Percentiles rank a stretch among this genome's conserved stretches.
Conservation (phyloP, 2,797 vertebrate species). For the Characodon lateralis region DNA sequence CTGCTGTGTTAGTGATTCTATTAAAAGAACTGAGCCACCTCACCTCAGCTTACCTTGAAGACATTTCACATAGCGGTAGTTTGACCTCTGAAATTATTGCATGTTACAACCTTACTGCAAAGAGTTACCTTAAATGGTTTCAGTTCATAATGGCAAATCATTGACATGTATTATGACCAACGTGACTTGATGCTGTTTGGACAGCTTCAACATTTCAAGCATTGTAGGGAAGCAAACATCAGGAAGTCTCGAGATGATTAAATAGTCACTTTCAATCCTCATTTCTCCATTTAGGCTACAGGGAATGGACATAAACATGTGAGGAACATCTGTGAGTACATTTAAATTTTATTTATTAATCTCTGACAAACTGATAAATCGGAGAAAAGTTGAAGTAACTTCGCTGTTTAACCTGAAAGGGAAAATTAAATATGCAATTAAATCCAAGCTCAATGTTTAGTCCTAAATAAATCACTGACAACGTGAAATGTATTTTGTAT, state of each 20-base stretch:
- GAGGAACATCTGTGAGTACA: slow-evolving; percentile 4
- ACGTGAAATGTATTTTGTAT: no score
- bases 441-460: neutral
- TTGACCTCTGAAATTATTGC: neutral
- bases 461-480: no score
- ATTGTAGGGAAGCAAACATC: neutral
- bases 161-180: neutral
- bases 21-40: neutral
- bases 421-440: neutral
- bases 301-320: neutral
- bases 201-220: neutral
- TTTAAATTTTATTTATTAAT: neutral
- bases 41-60: neutral
- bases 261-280: neutral
- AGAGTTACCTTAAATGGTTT: neutral
- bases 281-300: neutral
- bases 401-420: neutral
- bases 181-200: neutral
- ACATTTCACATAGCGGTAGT: neutral
- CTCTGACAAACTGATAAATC: neutral
- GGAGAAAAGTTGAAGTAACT: neutral
- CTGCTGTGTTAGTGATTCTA: neutral
- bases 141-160: neutral
- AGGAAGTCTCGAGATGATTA: neutral
- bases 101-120: neutral